phyloP scores from a whole-genome alignment of 92 coral and sea anemone genomes.

The Chrysogorgia sp. region DNA sequence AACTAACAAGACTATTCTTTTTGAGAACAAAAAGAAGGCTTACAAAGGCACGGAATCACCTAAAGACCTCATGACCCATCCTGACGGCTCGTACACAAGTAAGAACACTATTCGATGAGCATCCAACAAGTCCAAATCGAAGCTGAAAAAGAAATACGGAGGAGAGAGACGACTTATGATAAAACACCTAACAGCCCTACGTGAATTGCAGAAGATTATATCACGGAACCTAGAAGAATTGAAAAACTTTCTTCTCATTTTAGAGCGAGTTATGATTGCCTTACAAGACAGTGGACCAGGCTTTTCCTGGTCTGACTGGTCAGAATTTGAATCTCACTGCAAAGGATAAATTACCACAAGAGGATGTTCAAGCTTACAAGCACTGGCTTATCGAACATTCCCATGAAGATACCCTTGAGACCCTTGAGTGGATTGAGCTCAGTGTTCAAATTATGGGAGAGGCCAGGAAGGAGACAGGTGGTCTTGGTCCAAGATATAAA shows the following conservation, averaged over 20 bases:
- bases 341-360: slow-evolving; percentile 60
- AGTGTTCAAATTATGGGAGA: slow-evolving; percentile 63
- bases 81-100: no score
- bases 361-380: slow-evolving; percentile 62
- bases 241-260: slow-evolving; percentile 13
- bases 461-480: slow-evolving; percentile 56
- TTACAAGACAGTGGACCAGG: slow-evolving; percentile 47
- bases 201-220: slow-evolving; percentile 35
- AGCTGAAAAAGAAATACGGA: slow-evolving; percentile 36
- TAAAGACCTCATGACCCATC: no score
- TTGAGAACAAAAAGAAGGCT: no score
- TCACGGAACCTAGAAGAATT: slow-evolving; percentile 30
- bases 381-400: slow-evolving; percentile 61
- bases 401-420: slow-evolving; percentile 45
- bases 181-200: slow-evolving; percentile 23
- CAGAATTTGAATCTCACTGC: slow-evolving; percentile 53
- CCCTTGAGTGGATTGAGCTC: slow-evolving; percentile 57
- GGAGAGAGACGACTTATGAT: slow-evolving; percentile 48
- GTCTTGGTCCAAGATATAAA: slow-evolving; percentile 23
- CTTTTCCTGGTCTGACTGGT: slow-evolving; percentile 41
- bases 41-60: no score
- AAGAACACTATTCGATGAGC: slow-evolving; percentile 21
- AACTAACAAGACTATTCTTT: no score
- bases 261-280: slow-evolving; percentile 38
- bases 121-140: slow-evolving; percentile 20